Evolutionary conservation across 2,888 invertebrate genomes (phyloP).

Genomic region (Acanthosepion esculentum): DNA sequence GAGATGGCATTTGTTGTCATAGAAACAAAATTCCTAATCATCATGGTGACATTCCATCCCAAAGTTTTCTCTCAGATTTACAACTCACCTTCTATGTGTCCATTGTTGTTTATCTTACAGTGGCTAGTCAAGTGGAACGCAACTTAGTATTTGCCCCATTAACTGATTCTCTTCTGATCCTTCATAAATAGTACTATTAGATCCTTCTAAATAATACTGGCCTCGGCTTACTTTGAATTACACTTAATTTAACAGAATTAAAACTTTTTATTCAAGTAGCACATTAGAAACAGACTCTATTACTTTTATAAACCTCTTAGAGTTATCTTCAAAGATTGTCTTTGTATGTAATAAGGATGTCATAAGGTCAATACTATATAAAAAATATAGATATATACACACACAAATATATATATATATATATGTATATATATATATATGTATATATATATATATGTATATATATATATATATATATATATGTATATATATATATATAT

Average conservation of each 20-base stretch:
- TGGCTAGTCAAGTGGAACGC: neutral
- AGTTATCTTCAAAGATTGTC: neutral
- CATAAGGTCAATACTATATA: too few species aligned
- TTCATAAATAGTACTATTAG: neutral
- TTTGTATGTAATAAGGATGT: neutral
- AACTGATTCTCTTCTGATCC: neutral
- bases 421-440: too few species aligned
- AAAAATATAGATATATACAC: too few species aligned
- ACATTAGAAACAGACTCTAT: neutral
- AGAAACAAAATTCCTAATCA: constrained; percentile 12
- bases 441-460: too few species aligned
- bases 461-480: too few species aligned
- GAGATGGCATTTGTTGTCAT: constrained; percentile 22
- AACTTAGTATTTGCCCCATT: neutral
- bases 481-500: too few species aligned
- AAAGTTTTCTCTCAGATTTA: neutral
- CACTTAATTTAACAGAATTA: constrained; percentile 4
- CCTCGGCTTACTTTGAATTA: neutral
- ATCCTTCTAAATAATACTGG: neutral
- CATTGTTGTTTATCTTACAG: neutral
- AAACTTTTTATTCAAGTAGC: neutral
- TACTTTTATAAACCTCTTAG: neutral
- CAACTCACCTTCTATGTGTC: neutral
- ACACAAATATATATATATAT: too few species aligned
- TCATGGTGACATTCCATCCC: constrained; percentile 6